Evolutionary conservation across 2,113 vertebrate species (phyloP).

Genomic region (Xyrauchen texanus): DNA sequence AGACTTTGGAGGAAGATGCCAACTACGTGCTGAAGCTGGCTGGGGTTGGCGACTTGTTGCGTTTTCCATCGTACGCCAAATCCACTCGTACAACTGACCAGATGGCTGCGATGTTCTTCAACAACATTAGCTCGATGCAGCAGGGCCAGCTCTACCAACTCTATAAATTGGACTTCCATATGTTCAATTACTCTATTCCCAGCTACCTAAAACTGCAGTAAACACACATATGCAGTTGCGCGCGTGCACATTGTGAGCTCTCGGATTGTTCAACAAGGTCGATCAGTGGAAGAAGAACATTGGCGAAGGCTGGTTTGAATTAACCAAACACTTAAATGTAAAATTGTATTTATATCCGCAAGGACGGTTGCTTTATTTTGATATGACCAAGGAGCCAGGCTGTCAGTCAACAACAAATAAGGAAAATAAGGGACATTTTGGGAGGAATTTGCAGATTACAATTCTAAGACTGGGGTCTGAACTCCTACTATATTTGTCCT

Average conservation of each 20-base stretch:
- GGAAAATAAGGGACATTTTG: not conserved
- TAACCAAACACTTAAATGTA: slow-evolving; percentile 21
- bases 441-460: slow-evolving; percentile 1
- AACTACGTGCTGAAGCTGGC: slow-evolving; percentile 88
- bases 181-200: slow-evolving; percentile 98
- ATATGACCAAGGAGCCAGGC: slow-evolving; percentile 3
- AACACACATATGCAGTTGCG: slow-evolving; percentile 35
- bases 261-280: slow-evolving; percentile 10
- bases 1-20: slow-evolving; percentile 92
- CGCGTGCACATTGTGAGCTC: not conserved
- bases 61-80: slow-evolving; percentile 93
- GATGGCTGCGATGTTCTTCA: slow-evolving; percentile 97
- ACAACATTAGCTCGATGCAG: slow-evolving; percentile 92
- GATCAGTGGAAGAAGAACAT: not conserved
- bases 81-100: slow-evolving; percentile 96
- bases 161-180: slow-evolving; percentile 97
- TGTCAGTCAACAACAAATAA: slow-evolving; percentile 1
- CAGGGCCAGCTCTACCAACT: slow-evolving; percentile 91
- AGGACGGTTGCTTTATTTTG: slow-evolving; percentile 21
- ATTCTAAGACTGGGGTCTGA: not conserved
- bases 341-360: slow-evolving; percentile 33
- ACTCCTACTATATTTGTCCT: slow-evolving; percentile 18
- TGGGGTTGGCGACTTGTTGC: slow-evolving; percentile 82
- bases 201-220: slow-evolving; percentile 92
- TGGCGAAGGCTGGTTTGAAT: not conserved